Percentiles rank a stretch among this genome's conserved stretches.
Conservation (phyloP, 1,140 invertebrate genomes). For the Fopius arisanus region DNA sequence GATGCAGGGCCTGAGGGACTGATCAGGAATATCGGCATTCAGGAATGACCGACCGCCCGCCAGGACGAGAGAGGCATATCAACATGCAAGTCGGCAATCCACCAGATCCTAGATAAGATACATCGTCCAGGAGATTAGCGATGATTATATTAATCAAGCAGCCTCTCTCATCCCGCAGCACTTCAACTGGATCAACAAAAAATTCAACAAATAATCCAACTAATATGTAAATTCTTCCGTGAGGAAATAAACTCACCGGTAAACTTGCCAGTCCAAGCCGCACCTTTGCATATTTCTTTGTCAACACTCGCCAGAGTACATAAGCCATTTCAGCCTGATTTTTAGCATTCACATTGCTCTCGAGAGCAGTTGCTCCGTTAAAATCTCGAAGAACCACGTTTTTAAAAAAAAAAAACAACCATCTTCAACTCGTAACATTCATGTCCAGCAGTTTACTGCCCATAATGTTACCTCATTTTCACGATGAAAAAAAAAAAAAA, state of each 20-base stretch:
- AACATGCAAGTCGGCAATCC: neutral
- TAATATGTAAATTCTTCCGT: neutral
- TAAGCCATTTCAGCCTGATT: slow-evolving; percentile 58
- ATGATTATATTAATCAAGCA: slow-evolving; percentile 18
- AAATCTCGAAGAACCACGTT: neutral
- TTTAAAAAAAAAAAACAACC: neutral
- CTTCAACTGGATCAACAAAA: neutral
- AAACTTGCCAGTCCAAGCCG: slow-evolving; percentile 61
- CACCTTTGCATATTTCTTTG: slow-evolving; percentile 65
- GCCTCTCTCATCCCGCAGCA: neutral
- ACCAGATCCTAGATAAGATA: slow-evolving; percentile 4
- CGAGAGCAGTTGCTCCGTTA: neutral
- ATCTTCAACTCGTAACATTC: neutral
- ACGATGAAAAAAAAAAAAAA: slow-evolving; percentile 12
- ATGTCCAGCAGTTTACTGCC: slow-evolving; percentile 12
- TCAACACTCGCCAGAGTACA: slow-evolving; percentile 64
- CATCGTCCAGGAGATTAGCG: neutral
- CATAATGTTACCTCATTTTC: slow-evolving; percentile 25
- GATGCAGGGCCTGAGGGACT: neutral
- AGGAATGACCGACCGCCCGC: slow-evolving; percentile 48
- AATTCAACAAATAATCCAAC: neutral
- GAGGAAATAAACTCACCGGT: slow-evolving; percentile 51
- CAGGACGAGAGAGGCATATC: slow-evolving; percentile 17
- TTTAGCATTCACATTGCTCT: slow-evolving; percentile 24
- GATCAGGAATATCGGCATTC: slow-evolving; percentile 36